Conservation (phyloP, 2,888 invertebrate genomes). For the Melitaea athalia region DNA sequence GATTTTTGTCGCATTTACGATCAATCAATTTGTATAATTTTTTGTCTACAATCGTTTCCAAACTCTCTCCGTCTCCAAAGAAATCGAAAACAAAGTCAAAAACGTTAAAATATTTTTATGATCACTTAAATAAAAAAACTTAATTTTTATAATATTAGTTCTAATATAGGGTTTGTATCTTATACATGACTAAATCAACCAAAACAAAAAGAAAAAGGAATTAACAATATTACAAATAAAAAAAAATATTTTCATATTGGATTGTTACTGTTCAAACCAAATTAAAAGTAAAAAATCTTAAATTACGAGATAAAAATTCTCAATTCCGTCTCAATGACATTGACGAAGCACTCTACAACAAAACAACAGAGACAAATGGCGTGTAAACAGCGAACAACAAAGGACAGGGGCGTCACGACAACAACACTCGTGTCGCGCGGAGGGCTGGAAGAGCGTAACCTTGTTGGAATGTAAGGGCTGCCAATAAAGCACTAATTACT, state of each 20-base stretch:
- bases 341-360: slow-evolving; percentile 63
- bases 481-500: slow-evolving; percentile 40
- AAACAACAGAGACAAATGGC: slow-evolving; percentile 54
- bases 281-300: slow-evolving; percentile 41
- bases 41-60: no score
- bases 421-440: slow-evolving; percentile 51
- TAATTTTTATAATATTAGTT: no score
- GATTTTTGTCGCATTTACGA: no score
- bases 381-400: slow-evolving; percentile 62
- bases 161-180: no score
- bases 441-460: slow-evolving; percentile 39
- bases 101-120: no score
- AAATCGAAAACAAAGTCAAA: no score
- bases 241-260: slow-evolving; percentile 2
- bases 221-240: neutral
- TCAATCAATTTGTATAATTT: no score
- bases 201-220: neutral
- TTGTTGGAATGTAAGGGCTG: slow-evolving; percentile 37
- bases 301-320: slow-evolving; percentile 47
- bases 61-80: no score
- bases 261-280: slow-evolving; percentile 11
- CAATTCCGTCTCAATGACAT: slow-evolving; percentile 52
- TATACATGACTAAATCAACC: no score
- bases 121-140: no score
- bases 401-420: slow-evolving; percentile 50